Conservation (phyloP, 2,797 vertebrate species). For the Taenioides sp. region DNA sequence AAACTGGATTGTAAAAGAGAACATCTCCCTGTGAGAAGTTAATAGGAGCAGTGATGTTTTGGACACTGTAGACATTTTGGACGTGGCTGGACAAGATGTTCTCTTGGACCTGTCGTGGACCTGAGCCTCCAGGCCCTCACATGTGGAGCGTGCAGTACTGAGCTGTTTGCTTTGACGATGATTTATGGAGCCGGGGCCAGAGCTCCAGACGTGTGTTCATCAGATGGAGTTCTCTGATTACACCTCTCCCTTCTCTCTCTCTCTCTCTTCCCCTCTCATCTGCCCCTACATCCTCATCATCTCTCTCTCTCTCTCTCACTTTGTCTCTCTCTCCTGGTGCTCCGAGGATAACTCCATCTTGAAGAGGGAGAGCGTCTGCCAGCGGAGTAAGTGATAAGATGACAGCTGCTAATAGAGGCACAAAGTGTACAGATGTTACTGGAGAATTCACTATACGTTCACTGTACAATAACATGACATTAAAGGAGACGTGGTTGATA, state of each 20-base stretch:
- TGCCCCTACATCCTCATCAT: too few species aligned
- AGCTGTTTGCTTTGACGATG: constrained; percentile 69
- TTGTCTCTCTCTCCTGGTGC: not conserved
- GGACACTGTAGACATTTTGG: not conserved
- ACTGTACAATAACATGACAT: not conserved
- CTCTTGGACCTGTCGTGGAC: constrained; percentile 15
- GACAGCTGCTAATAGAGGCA: constrained; percentile 6
- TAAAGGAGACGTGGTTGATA: not conserved
- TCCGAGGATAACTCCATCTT: constrained; percentile 3
- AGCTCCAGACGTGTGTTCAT: constrained; percentile 70
- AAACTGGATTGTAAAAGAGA: not conserved
- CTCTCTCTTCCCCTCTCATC: not conserved
- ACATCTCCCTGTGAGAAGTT: not conserved
- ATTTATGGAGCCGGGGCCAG: constrained; percentile 72
- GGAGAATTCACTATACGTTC: not conserved
- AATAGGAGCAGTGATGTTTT: not conserved
- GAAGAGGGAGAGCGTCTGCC: not conserved
- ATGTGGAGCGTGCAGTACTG: constrained; percentile 55
- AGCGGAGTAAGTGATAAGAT: constrained; percentile 7
- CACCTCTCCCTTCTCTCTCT: constrained; percentile 40
- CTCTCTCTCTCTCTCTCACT: constrained; percentile 1
- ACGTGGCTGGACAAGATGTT: not conserved
- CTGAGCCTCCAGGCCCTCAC: constrained; percentile 58
- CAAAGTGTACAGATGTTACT: not conserved
- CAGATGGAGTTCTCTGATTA: constrained; percentile 76